phyloP scores from a whole-genome alignment of 2,797 vertebrate species.

The Sciaenops ocellatus region DNA sequence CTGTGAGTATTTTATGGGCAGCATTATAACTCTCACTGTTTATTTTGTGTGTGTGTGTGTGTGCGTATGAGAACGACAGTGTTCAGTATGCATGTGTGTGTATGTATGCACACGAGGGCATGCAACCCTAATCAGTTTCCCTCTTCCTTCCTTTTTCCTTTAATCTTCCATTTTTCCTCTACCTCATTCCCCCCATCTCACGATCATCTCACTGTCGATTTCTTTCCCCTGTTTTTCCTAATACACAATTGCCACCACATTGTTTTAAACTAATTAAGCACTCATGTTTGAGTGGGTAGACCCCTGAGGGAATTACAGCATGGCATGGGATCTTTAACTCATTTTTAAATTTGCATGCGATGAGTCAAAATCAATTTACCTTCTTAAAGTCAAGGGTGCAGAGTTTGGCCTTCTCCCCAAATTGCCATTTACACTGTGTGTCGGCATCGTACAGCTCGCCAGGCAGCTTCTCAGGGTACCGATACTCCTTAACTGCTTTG shows the following conservation, averaged over 20 bases:
- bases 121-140: slow-evolving; percentile 47
- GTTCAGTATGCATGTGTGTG: not conserved
- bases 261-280: slow-evolving; percentile 38
- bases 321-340: slow-evolving; percentile 15
- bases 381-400: slow-evolving; percentile 94
- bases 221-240: slow-evolving; percentile 17
- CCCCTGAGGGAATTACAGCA: not conserved
- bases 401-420: slow-evolving; percentile 94
- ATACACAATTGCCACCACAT: slow-evolving; percentile 37
- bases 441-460: slow-evolving; percentile 92
- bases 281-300: slow-evolving; percentile 19
- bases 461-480: slow-evolving; percentile 91
- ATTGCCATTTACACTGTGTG: slow-evolving; percentile 96
- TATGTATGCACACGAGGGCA: slow-evolving; percentile 30
- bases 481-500: slow-evolving; percentile 88
- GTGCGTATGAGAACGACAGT: slow-evolving; percentile 3
- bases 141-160: slow-evolving; percentile 50
- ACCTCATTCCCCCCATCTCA: slow-evolving; percentile 47
- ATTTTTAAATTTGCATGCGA: slow-evolving; percentile 25
- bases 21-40: slow-evolving; percentile 54
- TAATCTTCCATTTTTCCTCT: slow-evolving; percentile 42
- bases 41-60: slow-evolving; percentile 50
- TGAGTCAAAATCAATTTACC: slow-evolving; percentile 78
- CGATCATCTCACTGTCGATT: slow-evolving; percentile 45
- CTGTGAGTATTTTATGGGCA: slow-evolving; percentile 65